phyloP scores from a whole-genome alignment of 1,140 invertebrate species.

The Lethrus apterus region DNA sequence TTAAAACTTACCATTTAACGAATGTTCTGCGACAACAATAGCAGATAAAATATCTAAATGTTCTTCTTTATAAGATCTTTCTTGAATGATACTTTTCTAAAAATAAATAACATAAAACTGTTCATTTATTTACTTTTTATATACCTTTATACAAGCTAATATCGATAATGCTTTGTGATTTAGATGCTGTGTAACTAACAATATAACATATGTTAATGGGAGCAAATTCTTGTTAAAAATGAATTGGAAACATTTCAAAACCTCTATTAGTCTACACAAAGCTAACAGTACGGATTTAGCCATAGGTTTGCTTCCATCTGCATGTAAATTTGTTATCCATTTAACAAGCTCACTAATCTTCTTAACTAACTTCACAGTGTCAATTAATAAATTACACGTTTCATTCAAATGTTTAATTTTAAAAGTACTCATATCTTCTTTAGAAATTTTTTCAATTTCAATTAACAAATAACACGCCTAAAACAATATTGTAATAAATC shows the following conservation, averaged over 20 bases:
- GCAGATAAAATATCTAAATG: slow-evolving; percentile 63
- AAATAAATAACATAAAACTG: slow-evolving; percentile 19
- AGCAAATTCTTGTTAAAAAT: slow-evolving; percentile 53
- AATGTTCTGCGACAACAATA: slow-evolving; percentile 62
- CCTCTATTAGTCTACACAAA: slow-evolving; percentile 74
- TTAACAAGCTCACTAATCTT: slow-evolving; percentile 56
- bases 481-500: too few species aligned
- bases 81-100: slow-evolving; percentile 45
- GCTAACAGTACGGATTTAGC: slow-evolving; percentile 66
- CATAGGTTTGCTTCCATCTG: slow-evolving; percentile 65
- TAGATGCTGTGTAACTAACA: slow-evolving; percentile 64
- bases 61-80: slow-evolving; percentile 55
- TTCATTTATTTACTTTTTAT: slow-evolving; percentile 21
- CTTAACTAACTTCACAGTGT: slow-evolving; percentile 57
- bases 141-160: slow-evolving; percentile 52
- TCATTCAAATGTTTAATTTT: slow-evolving; percentile 55
- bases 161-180: slow-evolving; percentile 56
- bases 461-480: slow-evolving; percentile 53
- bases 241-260: slow-evolving; percentile 70
- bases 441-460: slow-evolving; percentile 50
- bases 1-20: slow-evolving; percentile 48
- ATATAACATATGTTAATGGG: slow-evolving; percentile 51
- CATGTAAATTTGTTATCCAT: slow-evolving; percentile 75
- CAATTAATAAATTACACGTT: slow-evolving; percentile 51
- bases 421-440: slow-evolving; percentile 46